Evolutionary conservation across 2,113 vertebrate genomes (phyloP).

Genomic region (Daubentonia madagascariensis): DNA sequence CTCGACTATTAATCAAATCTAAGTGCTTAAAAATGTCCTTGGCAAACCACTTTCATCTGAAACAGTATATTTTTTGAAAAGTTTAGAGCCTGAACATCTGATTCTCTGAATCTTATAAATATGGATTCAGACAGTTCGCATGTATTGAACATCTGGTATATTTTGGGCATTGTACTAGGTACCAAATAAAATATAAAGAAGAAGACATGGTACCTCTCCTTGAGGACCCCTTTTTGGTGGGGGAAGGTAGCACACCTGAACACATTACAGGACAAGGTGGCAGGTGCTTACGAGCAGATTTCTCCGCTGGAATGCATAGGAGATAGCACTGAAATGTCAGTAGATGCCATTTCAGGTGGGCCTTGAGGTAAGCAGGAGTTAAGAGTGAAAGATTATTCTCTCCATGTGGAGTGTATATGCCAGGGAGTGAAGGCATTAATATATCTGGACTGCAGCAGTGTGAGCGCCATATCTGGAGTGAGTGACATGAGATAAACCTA

Average conservation of each 20-base stretch:
- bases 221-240: rapidly evolving
- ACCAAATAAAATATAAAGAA: rapidly evolving
- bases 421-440: background rate
- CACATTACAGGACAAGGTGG: background rate
- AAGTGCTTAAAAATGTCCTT: background rate
- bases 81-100: background rate
- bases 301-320: background rate
- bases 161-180: background rate
- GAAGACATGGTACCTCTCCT: background rate
- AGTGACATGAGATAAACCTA: background rate
- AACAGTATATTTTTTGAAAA: background rate
- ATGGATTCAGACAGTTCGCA: background rate
- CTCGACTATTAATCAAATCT: background rate
- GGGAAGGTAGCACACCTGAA: background rate
- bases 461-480: too few relatives aligned
- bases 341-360: background rate
- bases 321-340: background rate
- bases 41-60: background rate
- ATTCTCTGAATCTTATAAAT: background rate
- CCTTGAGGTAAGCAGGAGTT: background rate
- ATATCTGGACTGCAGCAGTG: background rate
- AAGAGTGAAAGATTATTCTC: rapidly evolving
- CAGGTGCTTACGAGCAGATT: background rate
- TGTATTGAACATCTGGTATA: too few relatives aligned
- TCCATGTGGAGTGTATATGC: rapidly evolving